These are phyloP conservation scores for Coenonympha glycerion DNA, from an alignment of 2,888 invertebrate species.

Conservation along the genomic window DNA sequence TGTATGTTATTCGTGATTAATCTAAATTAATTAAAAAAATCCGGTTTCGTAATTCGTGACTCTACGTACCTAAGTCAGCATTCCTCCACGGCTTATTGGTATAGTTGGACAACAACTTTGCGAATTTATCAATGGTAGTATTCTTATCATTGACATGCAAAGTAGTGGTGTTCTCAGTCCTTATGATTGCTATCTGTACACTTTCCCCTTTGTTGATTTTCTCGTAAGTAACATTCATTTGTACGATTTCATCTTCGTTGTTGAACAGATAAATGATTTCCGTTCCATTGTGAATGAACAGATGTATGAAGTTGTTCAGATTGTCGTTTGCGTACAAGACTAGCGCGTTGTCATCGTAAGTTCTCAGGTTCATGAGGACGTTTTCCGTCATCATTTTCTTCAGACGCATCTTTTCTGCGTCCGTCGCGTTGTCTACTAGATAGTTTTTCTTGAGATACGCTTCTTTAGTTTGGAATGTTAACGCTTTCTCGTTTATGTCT, in stretches of 20 bases:
- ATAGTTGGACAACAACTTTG: conserved; percentile 82
- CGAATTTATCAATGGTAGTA: conserved; percentile 80
- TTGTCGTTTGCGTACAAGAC: conserved; percentile 95
- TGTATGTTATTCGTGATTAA: too few relatives aligned
- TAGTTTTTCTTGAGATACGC: conserved; percentile 89
- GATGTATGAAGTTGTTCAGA: conserved; percentile 93
- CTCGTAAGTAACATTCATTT: conserved; percentile 84
- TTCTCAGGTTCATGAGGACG: conserved; percentile 91
- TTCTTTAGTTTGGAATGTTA: conserved; percentile 89
- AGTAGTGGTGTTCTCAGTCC: conserved; percentile 82
- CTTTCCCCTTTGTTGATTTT: conserved; percentile 88
- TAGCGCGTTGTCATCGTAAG: conserved; percentile 87
- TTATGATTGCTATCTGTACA: conserved; percentile 90
- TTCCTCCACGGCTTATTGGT: conserved; percentile 92
- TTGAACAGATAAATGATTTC: conserved; percentile 91
- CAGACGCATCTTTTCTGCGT: conserved; percentile 78
- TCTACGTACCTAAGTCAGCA: conserved; percentile 80
- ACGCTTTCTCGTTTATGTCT: conserved; percentile 93
- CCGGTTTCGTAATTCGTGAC: too few relatives aligned
- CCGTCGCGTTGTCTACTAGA: conserved; percentile 79
- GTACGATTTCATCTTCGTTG: conserved; percentile 85
- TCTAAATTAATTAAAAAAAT: too few relatives aligned
- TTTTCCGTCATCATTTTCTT: conserved; percentile 86
- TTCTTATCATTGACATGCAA: conserved; percentile 88
- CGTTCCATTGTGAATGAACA: conserved; percentile 86